A percentile compares a stretch with the other conserved stretches of the same genome.
Evolutionary conservation across 2,797 vertebrate genomes (phyloP).

Genomic region (Argyrosomus regius): DNA sequence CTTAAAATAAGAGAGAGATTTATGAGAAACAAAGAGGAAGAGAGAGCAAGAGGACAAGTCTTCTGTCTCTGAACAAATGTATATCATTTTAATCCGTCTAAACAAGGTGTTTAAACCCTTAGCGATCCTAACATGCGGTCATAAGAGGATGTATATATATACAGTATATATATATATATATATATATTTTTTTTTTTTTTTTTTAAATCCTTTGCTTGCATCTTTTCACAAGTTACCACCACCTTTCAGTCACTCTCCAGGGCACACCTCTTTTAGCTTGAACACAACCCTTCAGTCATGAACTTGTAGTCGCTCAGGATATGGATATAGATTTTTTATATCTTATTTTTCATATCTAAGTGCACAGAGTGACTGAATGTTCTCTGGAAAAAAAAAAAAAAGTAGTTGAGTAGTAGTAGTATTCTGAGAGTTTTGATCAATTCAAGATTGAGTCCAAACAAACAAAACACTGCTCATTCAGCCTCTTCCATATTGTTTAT

Average conservation of each 20-base stretch:
- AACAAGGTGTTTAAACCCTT: background rate
- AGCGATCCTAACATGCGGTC: background rate
- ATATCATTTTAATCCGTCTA: background rate
- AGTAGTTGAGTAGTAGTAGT: too few relatives aligned
- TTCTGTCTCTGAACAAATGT: background rate
- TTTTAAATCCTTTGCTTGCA: background rate
- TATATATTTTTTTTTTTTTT: too few relatives aligned
- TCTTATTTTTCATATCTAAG: too few relatives aligned
- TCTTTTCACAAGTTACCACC: background rate
- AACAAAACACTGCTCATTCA: background rate
- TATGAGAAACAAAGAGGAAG: background rate
- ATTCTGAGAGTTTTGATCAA: background rate
- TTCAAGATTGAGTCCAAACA: background rate
- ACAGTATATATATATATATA: too few relatives aligned
- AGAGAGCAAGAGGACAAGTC: background rate
- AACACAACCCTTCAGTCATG: background rate
- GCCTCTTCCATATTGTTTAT: background rate
- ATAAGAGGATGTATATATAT: too few relatives aligned
- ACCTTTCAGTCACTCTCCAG: background rate
- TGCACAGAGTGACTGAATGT: too few relatives aligned
- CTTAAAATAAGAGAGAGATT: conserved; percentile 17
- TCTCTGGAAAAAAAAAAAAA: too few relatives aligned
- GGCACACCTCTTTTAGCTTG: background rate
- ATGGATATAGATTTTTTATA: too few relatives aligned
- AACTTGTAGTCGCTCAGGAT: too few relatives aligned